Conservation (phyloP, 2,888 invertebrate species). For the Lymantria monacha region DNA sequence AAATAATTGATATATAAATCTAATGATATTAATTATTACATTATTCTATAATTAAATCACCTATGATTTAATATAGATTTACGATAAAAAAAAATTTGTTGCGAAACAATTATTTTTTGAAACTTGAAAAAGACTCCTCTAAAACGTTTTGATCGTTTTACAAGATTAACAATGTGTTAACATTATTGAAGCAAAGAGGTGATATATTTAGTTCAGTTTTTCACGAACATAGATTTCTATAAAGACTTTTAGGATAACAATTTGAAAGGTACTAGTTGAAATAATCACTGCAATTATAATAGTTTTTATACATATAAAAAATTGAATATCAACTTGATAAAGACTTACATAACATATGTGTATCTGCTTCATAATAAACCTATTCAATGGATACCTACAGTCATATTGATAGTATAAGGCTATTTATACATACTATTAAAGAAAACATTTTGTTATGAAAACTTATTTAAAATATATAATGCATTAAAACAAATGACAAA, state of each 20-base stretch:
- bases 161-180: too few species aligned
- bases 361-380: slow-evolving; percentile 59
- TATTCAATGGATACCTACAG: slow-evolving; percentile 68
- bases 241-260: slow-evolving; percentile 39
- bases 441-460: slow-evolving; percentile 75
- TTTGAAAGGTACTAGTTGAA: slow-evolving; percentile 50
- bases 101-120: too few species aligned
- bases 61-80: too few species aligned
- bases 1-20: too few species aligned
- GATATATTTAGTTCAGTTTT: too few species aligned
- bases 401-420: slow-evolving; percentile 73
- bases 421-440: slow-evolving; percentile 77
- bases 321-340: slow-evolving; percentile 40
- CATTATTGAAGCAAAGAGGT: too few species aligned
- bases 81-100: too few species aligned
- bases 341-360: slow-evolving; percentile 19
- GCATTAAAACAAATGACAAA: slow-evolving; percentile 79
- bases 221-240: too few species aligned
- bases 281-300: slow-evolving; percentile 49
- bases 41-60: too few species aligned
- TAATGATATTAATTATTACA: too few species aligned
- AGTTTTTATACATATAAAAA: slow-evolving; percentile 43
- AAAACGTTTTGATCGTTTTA: too few species aligned
- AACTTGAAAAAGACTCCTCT: too few species aligned
- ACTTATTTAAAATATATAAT: slow-evolving; percentile 78